These are phyloP conservation scores for Callinectes sapidus DNA, from an alignment of 2,888 invertebrate genomes.

Conservation along the genomic window DNA sequence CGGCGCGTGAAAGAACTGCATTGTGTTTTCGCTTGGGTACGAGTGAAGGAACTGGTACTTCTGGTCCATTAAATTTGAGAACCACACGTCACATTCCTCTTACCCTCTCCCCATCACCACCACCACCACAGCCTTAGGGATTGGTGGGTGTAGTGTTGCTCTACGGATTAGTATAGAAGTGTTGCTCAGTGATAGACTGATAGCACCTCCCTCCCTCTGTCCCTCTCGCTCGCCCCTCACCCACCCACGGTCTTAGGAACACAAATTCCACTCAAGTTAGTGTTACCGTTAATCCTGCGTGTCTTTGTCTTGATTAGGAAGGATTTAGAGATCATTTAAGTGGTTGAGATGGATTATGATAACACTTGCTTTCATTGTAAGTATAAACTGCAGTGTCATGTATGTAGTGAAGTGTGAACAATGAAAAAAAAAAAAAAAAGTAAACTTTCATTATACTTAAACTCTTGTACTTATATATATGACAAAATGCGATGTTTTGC, in stretches of 20 bases:
- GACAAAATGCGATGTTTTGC: background rate
- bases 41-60: background rate
- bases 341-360: background rate
- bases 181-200: background rate
- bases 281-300: too few relatives aligned
- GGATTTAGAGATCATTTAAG: background rate
- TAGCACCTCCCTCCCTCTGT: background rate
- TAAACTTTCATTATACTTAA: too few relatives aligned
- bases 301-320: background rate
- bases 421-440: too few relatives aligned
- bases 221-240: too few relatives aligned
- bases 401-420: too few relatives aligned
- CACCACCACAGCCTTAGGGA: background rate
- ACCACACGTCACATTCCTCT: background rate
- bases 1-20: constrained; percentile 8
- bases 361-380: background rate
- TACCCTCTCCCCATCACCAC: background rate
- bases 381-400: too few relatives aligned
- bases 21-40: constrained; percentile 10
- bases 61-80: constrained; percentile 27
- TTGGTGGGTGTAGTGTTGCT: background rate
- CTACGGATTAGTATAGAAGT: background rate
- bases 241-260: too few relatives aligned
- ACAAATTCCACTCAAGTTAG: too few relatives aligned
- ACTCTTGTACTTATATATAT: background rate